Percentiles rank a stretch among this genome's conserved stretches.
phyloP scores from a whole-genome alignment of 2,888 invertebrate genomes.

The Phaonia tiefii region DNA sequence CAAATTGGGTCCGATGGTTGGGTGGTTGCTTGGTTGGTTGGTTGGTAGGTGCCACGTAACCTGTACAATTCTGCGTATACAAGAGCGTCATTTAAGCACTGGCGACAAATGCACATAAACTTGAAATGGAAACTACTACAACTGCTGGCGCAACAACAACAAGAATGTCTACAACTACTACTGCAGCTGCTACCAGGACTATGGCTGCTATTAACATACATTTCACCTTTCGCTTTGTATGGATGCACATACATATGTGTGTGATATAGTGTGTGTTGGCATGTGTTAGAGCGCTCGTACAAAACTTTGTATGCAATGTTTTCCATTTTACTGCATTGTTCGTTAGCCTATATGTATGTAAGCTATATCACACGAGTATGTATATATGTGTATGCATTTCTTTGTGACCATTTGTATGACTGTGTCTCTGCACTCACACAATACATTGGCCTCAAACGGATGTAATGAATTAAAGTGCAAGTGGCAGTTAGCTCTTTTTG shows the following conservation, averaged over 20 bases:
- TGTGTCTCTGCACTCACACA: conserved; percentile 7
- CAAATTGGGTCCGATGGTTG: neutral
- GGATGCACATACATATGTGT: conserved; percentile 5
- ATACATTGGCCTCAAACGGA: conserved; percentile 62
- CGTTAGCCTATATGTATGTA: neutral
- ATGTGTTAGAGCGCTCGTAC: conserved; percentile 10
- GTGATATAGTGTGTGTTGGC: conserved; percentile 14
- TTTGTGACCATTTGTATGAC: too few species aligned
- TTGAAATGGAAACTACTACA: conserved; percentile 38
- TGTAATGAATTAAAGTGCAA: conserved; percentile 68
- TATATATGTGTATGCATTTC: neutral
- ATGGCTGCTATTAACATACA: conserved; percentile 24
- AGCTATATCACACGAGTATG: neutral
- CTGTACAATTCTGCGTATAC: conserved; percentile 34
- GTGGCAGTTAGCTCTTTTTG: conserved; percentile 64
- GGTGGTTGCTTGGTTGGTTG: neutral
- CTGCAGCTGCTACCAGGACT: neutral
- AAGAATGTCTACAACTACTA: neutral
- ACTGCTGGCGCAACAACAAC: neutral
- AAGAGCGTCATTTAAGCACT: conserved; percentile 45
- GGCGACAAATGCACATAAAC: conserved; percentile 46
- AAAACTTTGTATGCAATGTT: conserved; percentile 38
- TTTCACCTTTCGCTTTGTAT: conserved; percentile 50
- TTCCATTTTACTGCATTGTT: conserved; percentile 51
- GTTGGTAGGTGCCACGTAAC: conserved; percentile 34